Conservation (phyloP, 2,113 vertebrate species). For the Taxidea taxus region DNA sequence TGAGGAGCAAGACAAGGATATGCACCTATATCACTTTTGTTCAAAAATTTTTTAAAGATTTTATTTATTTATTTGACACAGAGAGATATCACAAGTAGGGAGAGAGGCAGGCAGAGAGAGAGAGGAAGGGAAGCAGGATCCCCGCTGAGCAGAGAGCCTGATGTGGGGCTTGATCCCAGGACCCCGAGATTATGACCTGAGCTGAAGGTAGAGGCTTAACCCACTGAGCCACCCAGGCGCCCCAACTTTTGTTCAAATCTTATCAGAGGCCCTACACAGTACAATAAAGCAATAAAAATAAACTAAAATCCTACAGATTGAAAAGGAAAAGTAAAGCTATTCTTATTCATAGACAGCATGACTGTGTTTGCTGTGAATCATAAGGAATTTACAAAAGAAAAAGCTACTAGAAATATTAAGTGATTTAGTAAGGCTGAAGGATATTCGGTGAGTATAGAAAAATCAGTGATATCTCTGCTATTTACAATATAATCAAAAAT, state of each 20-base stretch:
- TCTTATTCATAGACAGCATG: not conserved
- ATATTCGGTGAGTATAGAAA: not conserved
- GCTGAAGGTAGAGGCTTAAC: no score
- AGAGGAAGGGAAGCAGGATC: no score
- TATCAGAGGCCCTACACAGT: not conserved
- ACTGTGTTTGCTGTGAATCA: not conserved
- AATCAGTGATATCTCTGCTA: not conserved
- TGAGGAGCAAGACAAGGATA: not conserved
- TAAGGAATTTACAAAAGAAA: not conserved
- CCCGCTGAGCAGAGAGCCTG: no score
- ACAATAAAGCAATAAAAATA: not conserved
- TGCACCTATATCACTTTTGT: not conserved
- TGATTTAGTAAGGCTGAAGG: not conserved
- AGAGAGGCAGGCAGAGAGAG: no score
- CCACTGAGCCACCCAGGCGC: no score
- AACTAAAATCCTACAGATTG: not conserved
- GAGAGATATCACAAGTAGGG: no score
- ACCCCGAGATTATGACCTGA: no score
- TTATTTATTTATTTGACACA: no score
- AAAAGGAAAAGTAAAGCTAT: not conserved
- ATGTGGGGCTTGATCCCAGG: no score
- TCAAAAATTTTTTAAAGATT: not conserved
- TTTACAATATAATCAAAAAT: not conserved
- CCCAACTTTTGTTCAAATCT: not conserved
- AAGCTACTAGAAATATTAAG: not conserved